Evolutionary conservation across 2,888 invertebrate species (phyloP).

Genomic region (Aphodius granarius): DNA sequence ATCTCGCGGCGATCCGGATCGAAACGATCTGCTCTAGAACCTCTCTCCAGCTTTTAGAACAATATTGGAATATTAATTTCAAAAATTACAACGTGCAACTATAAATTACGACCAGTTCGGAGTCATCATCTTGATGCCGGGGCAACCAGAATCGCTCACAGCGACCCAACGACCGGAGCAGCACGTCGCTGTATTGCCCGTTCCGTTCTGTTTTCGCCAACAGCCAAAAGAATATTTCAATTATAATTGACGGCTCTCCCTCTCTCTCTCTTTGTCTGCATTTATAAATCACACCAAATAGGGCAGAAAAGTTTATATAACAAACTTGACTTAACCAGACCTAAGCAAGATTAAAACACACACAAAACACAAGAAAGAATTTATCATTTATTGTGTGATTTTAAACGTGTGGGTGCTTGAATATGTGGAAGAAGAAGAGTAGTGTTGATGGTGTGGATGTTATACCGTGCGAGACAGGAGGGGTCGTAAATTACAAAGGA

Average conservation of each 20-base stretch:
- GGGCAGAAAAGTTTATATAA: conserved; percentile 2
- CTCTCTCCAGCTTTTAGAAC: conserved; percentile 48
- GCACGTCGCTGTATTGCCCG: conserved; percentile 9
- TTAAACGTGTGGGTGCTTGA: background rate
- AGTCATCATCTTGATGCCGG: conserved; percentile 29
- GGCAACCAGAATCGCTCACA: background rate
- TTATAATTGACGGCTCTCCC: conserved; percentile 25
- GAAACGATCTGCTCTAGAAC: conserved; percentile 50
- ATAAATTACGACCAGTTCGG: conserved; percentile 31
- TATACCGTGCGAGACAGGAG: background rate
- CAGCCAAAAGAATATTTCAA: conserved; percentile 29
- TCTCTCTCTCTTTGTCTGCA: no score
- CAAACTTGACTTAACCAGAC: no score
- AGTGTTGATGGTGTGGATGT: background rate
- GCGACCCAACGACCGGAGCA: background rate
- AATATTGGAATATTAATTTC: conserved; percentile 53
- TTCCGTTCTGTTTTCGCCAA: conserved; percentile 25
- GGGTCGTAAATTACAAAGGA: conserved; percentile 23
- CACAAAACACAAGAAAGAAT: no score
- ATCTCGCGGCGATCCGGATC: conserved; percentile 54
- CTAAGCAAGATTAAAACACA: no score
- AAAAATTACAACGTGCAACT: conserved; percentile 46
- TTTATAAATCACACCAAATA: conserved; percentile 8
- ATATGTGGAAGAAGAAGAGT: background rate
- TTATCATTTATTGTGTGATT: background rate